These are phyloP conservation scores for Falcunculus frontatus DNA, from an alignment of 2,113 vertebrate species.

Conservation along the genomic window DNA sequence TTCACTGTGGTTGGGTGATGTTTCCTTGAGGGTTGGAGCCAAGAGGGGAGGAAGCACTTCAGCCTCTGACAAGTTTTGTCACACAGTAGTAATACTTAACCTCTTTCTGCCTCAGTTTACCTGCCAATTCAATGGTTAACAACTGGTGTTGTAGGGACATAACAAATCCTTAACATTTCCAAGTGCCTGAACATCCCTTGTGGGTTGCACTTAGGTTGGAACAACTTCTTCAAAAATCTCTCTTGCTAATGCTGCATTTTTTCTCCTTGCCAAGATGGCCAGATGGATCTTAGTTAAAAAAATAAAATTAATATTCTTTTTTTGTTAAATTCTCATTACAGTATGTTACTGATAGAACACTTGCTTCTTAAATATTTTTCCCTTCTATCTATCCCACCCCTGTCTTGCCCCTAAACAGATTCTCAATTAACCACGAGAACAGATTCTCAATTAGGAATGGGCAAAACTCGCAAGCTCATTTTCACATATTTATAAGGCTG, in stretches of 20 bases:
- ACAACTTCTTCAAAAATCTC: neutral
- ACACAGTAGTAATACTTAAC: too few species aligned
- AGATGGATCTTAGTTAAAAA: slow-evolving; percentile 47
- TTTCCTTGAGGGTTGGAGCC: neutral
- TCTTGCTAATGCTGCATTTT: neutral
- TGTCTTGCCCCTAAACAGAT: slow-evolving; percentile 49
- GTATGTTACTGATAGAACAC: neutral
- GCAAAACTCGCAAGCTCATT: slow-evolving; percentile 7
- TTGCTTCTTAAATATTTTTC: slow-evolving; percentile 44
- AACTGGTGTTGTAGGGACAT: neutral
- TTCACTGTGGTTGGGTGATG: neutral
- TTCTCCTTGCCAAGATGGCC: slow-evolving; percentile 33
- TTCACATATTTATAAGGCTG: slow-evolving; percentile 24
- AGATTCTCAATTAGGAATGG: slow-evolving; percentile 42
- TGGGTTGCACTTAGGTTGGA: neutral
- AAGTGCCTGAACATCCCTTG: neutral
- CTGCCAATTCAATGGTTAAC: neutral
- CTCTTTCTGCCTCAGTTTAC: neutral
- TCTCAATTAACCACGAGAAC: slow-evolving; percentile 39
- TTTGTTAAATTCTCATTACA: slow-evolving; percentile 5
- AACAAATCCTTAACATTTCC: neutral
- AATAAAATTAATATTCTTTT: neutral
- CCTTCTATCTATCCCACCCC: neutral
- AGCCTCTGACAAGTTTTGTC: neutral
- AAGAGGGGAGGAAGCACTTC: neutral